A percentile compares a stretch with the other conserved stretches of the same genome.
Evolutionary conservation across 2,113 vertebrate species (phyloP).

Genomic region (Andinoacara biseriatus): DNA sequence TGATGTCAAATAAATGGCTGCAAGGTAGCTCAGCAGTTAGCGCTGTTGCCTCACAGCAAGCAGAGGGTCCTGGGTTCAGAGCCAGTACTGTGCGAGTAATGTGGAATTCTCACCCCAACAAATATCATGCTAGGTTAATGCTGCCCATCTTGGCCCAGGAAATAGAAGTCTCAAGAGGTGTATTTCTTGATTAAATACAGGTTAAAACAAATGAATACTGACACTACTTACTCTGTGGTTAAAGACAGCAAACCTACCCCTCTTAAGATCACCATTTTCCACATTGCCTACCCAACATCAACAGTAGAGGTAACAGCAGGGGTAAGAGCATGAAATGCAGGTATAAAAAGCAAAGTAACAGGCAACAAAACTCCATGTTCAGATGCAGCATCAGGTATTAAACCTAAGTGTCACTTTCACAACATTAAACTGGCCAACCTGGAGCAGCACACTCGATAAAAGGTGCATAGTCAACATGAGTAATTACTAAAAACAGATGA

Average conservation of each 20-base stretch:
- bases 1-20: not conserved
- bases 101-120: not conserved
- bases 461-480: not conserved
- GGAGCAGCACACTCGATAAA: constrained; percentile 1
- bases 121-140: not conserved
- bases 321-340: not conserved
- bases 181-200: not conserved
- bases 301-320: not conserved
- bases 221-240: not conserved
- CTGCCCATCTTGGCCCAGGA: not conserved
- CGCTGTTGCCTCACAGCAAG: not conserved
- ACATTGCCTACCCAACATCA: not conserved
- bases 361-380: not conserved
- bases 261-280: not conserved
- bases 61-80: not conserved
- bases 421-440: not conserved
- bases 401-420: constrained; percentile 1
- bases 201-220: not conserved
- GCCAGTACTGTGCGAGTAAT: too few species aligned
- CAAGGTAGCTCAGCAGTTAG: not conserved
- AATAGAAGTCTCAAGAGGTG: not conserved
- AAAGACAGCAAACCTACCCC: not conserved
- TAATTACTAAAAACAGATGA: constrained; percentile 15
- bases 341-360: not conserved
- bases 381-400: not conserved